Conservation (phyloP, 2,888 invertebrate genomes). For the Patella depressa region DNA sequence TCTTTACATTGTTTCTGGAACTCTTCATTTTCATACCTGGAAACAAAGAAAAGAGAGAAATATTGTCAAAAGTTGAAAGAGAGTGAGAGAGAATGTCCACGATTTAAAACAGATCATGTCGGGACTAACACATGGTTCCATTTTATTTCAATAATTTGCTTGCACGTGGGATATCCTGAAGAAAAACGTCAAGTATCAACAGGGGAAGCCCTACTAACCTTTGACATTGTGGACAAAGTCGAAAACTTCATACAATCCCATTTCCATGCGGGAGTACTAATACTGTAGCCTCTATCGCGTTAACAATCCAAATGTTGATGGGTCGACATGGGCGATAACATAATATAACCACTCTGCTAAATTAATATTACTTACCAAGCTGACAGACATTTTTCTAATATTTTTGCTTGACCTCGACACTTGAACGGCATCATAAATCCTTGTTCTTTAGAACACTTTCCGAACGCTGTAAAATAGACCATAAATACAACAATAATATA, state of each 20-base stretch:
- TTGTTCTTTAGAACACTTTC: slow-evolving; percentile 80
- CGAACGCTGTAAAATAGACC: slow-evolving; percentile 71
- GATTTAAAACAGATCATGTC: not conserved
- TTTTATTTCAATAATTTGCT: not conserved
- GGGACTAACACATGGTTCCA: not conserved
- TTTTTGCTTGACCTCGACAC: slow-evolving; percentile 82
- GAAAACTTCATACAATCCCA: too few relatives aligned
- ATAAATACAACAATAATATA: not conserved
- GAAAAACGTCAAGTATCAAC: too few relatives aligned
- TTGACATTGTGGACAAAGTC: too few relatives aligned
- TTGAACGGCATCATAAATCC: slow-evolving; percentile 81
- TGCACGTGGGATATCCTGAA: too few relatives aligned
- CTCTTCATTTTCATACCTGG: slow-evolving; percentile 79
- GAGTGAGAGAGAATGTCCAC: not conserved
- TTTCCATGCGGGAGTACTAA: too few relatives aligned
- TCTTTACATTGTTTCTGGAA: slow-evolving; percentile 83
- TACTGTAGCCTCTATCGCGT: too few relatives aligned
- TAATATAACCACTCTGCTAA: not conserved
- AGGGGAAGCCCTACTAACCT: too few relatives aligned
- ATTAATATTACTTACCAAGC: slow-evolving; percentile 75
- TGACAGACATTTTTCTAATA: slow-evolving; percentile 80
- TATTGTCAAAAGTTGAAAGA: not conserved
- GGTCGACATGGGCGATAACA: not conserved
- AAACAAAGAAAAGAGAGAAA: slow-evolving; percentile 15
- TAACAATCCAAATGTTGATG: not conserved